A percentile compares a stretch with the other conserved stretches of the same genome.
phyloP scores from a whole-genome alignment of 2,797 vertebrate species.

The Fundulus diaphanus region DNA sequence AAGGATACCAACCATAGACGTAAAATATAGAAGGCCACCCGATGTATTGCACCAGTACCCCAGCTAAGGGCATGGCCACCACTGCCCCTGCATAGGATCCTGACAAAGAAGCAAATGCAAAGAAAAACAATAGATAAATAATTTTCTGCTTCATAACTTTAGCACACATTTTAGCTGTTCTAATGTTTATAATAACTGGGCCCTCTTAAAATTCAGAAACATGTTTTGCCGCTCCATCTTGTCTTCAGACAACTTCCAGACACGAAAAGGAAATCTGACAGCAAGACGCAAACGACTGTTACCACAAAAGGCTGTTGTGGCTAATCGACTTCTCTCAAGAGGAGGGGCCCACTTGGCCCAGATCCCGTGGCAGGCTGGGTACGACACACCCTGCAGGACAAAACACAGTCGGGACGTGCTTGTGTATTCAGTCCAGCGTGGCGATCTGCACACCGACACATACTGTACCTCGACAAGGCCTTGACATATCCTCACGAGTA shows the following conservation, averaged over 20 bases:
- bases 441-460: slow-evolving; percentile 8
- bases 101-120: slow-evolving; percentile 56
- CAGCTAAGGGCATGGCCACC: slow-evolving; percentile 95
- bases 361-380: slow-evolving; percentile 96
- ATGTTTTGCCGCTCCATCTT: neutral
- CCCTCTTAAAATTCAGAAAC: neutral
- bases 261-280: neutral
- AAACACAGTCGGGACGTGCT: slow-evolving; percentile 21
- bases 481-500: slow-evolving; percentile 92
- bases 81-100: slow-evolving; percentile 96
- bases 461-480: slow-evolving; percentile 89
- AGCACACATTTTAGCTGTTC: neutral
- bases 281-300: slow-evolving; percentile 32
- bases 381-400: slow-evolving; percentile 90
- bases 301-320: slow-evolving; percentile 98
- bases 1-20: slow-evolving; percentile 88
- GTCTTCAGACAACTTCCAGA: neutral
- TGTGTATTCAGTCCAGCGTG: neutral
- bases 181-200: neutral
- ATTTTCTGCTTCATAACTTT: neutral
- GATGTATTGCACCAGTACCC: slow-evolving; percentile 93
- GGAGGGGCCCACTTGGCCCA: slow-evolving; percentile 99
- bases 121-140: slow-evolving; percentile 7
- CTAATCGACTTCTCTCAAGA: slow-evolving; percentile 93
- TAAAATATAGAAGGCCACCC: slow-evolving; percentile 98